These are phyloP conservation scores for Lepidurus apus DNA, from an alignment of 1,140 invertebrate genomes.

Conservation along the genomic window DNA sequence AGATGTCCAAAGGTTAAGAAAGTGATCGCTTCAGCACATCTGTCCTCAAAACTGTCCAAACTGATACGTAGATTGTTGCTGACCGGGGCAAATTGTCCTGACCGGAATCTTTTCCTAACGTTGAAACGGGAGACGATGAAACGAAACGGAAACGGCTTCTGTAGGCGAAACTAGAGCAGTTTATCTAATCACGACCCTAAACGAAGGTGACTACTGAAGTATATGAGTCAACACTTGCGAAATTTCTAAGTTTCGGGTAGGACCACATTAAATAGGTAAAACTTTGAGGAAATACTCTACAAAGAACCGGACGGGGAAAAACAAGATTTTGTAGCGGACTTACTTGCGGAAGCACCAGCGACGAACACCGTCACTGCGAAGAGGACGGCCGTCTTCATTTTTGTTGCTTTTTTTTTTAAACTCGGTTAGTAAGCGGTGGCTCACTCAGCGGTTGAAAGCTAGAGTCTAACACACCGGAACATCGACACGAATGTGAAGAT, in stretches of 20 bases:
- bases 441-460: not conserved
- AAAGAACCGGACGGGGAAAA: not conserved
- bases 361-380: slow-evolving; percentile 3
- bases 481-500: slow-evolving; percentile 10
- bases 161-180: not conserved
- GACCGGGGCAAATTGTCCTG: not conserved
- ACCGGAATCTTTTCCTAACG: too few species aligned
- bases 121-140: too few species aligned
- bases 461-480: slow-evolving; percentile 18
- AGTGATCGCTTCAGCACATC: not conserved
- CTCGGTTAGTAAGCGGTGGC: not conserved
- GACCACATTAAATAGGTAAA: not conserved
- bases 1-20: not conserved
- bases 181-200: not conserved
- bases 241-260: not conserved
- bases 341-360: not conserved
- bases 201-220: not conserved
- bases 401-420: not conserved
- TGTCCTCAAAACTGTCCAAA: not conserved
- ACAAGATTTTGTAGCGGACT: not conserved
- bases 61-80: not conserved
- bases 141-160: too few species aligned
- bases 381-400: slow-evolving; percentile 11
- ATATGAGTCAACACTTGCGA: not conserved
- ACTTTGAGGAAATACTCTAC: not conserved